Conservation (phyloP, 2,797 vertebrate species). For the Leptoclinus maculatus region DNA sequence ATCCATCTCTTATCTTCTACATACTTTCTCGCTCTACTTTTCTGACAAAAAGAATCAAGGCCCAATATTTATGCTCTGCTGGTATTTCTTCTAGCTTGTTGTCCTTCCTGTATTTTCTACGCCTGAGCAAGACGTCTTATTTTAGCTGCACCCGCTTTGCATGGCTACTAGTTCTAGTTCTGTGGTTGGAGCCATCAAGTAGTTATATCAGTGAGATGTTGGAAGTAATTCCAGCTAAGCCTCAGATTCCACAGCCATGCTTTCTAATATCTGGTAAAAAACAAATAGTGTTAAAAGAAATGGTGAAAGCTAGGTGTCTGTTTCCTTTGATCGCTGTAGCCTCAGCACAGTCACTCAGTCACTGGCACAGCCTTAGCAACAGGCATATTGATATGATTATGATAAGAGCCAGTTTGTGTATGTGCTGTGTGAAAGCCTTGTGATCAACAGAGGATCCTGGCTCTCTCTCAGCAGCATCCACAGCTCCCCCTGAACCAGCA, state of each 20-base stretch:
- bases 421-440: constrained; percentile 52
- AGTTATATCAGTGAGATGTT: constrained; percentile 11
- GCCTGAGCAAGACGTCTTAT: constrained; percentile 29
- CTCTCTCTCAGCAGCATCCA: constrained; percentile 38
- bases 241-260: not conserved
- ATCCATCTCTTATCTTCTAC: not conserved
- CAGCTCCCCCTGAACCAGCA: constrained; percentile 47
- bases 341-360: not conserved
- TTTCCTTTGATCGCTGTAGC: constrained; percentile 24
- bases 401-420: constrained; percentile 33
- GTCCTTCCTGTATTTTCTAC: constrained; percentile 17
- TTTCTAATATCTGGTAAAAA: not conserved
- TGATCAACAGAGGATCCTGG: constrained; percentile 47
- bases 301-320: not conserved
- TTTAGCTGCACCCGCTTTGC: constrained; percentile 31
- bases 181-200: constrained; percentile 11
- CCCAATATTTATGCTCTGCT: constrained; percentile 26
- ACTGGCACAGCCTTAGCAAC: constrained; percentile 21
- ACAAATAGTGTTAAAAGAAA: not conserved
- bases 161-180: constrained; percentile 13
- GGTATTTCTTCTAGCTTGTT: constrained; percentile 46
- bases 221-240: not conserved
- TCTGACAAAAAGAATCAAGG: constrained; percentile 25
- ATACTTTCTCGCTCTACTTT: constrained; percentile 17
- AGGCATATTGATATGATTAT: constrained; percentile 43